Evolutionary conservation across 2,797 vertebrate genomes (phyloP), one percentile per base, ranked within the genome.

Genomic region (Chrosomus eos): DNA sequence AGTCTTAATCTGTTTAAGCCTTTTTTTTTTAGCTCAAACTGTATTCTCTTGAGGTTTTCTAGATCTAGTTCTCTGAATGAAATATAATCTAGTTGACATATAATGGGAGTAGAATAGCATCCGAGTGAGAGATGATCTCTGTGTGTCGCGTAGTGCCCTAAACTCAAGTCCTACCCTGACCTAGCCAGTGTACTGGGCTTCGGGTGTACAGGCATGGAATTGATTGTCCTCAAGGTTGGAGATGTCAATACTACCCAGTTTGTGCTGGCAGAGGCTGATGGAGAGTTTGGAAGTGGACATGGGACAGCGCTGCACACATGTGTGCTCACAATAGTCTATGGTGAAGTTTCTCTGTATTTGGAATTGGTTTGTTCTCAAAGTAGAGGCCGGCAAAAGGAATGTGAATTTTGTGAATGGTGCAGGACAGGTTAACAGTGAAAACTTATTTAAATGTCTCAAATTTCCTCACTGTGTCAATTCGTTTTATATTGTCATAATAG

Each of bases 221-320:
- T 94, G 95, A 95, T 95, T 90, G 91, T 93, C 91, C 93, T 94
- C 94, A 95, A 95, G 94, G 94, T 95, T 93, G 90, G 93, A 93
- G 91, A 88, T 91, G 88, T 92, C 94, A 88, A 93, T 95, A 94
- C 91, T 93, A 92, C 92, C 82, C 92, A 91, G 93, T 94, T 93
- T 93, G 90, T 81, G 86, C 90, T 91, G 88, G 90, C 89, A 85
- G 89, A 75, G 90, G 33, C 60, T 89, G 87, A 88, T 88, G 88
- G 87, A 90, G 88, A 21, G 90, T 86, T 87, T 77, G 14, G 48
- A 77, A 88, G 74, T 83, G 38, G 31, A 72, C 33, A 38, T 45
- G 68, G 33, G 31, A 33, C 64, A 51, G 23, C 3, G n/a, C 14
- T 79, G 38, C 81, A 90, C 86, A 71, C 45, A 58, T 71, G 31